Evolutionary conservation across 2,113 vertebrate genomes (phyloP).

Genomic region (Amazona vittata): DNA sequence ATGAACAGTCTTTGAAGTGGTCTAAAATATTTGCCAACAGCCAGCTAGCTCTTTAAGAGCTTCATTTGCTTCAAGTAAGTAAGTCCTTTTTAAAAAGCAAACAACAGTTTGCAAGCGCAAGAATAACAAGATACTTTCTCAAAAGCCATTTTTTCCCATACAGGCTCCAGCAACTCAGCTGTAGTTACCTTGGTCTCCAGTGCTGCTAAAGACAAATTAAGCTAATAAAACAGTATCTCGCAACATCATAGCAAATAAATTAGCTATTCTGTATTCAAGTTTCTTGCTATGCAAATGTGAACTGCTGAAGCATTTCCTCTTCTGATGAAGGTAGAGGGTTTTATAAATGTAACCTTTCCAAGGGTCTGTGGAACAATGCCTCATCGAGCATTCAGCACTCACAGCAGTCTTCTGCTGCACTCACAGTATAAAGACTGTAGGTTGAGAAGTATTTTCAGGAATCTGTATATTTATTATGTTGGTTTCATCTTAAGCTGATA

Average conservation of each 20-base stretch:
- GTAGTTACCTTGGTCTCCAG: constrained; percentile 64
- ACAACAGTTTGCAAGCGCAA: neutral
- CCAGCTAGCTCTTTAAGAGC: constrained; percentile 4
- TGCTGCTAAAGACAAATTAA: constrained; percentile 52
- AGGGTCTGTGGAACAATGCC: neutral
- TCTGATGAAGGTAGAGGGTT: neutral
- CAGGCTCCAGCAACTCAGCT: constrained; percentile 1
- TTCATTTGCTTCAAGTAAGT: constrained; percentile 12
- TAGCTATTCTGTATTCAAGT: constrained; percentile 27
- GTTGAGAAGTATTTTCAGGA: neutral
- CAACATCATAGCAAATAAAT: constrained; percentile 52
- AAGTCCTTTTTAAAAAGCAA: neutral
- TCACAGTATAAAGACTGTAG: neutral
- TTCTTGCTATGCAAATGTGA: constrained; percentile 1
- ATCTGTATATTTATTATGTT: neutral
- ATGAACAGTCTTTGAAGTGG: constrained; percentile 10
- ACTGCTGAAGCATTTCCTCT: neutral
- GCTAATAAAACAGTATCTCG: constrained; percentile 55
- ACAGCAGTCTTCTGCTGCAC: neutral
- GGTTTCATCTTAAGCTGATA: neutral
- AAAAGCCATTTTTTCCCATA: neutral
- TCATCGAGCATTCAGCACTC: neutral
- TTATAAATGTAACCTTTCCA: neutral
- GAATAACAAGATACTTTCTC: neutral
- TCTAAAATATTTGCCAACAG: constrained; percentile 26